phyloP scores from a whole-genome alignment of 2,888 invertebrate genomes.

The Polydrusus tereticollis region DNA sequence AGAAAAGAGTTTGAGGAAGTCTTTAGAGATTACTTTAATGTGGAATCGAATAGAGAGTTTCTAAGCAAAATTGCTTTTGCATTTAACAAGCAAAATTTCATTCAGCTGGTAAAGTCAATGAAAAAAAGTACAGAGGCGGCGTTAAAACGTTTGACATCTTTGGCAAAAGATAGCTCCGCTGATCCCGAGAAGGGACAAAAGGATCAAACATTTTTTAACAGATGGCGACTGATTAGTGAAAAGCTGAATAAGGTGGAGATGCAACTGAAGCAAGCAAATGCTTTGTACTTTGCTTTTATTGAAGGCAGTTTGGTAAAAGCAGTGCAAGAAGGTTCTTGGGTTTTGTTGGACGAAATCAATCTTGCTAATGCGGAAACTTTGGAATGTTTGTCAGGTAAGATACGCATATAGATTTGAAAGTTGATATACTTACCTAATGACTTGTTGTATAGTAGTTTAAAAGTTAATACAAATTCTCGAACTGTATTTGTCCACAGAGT shows the following conservation, averaged over 20 bases:
- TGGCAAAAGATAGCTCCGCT: constrained; percentile 41
- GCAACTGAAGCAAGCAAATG: constrained; percentile 80
- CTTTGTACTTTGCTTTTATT: constrained; percentile 90
- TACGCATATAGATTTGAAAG: neutral
- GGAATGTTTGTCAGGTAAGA: constrained; percentile 86
- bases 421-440: no score
- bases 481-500: no score
- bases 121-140: constrained; percentile 80
- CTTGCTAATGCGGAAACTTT: constrained; percentile 96
- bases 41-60: constrained; percentile 86
- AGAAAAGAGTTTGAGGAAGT: constrained; percentile 75
- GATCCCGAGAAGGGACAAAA: constrained; percentile 57
- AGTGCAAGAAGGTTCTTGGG: constrained; percentile 93
- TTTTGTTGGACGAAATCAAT: constrained; percentile 97
- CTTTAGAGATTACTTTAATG: constrained; percentile 83
- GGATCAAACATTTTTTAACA: constrained; percentile 66
- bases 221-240: constrained; percentile 77
- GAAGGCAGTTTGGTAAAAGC: constrained; percentile 95
- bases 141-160: constrained; percentile 67
- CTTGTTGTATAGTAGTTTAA: no score
- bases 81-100: constrained; percentile 81
- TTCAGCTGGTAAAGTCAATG: constrained; percentile 81
- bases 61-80: constrained; percentile 83
- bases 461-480: no score
- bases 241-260: constrained; percentile 79